A percentile compares a stretch with the other conserved stretches of the same genome.
Conservation (phyloP, 2,797 vertebrate genomes). For the Anisognathus igniventris region DNA sequence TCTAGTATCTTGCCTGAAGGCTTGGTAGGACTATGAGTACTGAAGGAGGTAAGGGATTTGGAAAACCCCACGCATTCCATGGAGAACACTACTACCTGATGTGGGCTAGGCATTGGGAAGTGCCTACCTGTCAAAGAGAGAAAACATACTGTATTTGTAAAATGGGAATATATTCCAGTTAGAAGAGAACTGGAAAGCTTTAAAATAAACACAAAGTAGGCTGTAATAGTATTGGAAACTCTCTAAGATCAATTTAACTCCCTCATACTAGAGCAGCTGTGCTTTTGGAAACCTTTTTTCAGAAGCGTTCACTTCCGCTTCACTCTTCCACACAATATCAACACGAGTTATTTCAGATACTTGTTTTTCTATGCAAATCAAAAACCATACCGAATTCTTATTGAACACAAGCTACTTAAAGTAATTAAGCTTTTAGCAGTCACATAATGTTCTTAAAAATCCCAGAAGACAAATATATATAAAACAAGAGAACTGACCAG, state of each 20-base stretch:
- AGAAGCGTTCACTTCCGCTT: not conserved
- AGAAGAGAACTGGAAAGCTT: not conserved
- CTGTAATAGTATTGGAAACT: not conserved
- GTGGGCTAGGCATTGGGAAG: constrained; percentile 81
- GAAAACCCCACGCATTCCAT: constrained; percentile 85
- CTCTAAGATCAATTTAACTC: not conserved
- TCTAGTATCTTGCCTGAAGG: constrained; percentile 80
- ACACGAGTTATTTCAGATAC: not conserved
- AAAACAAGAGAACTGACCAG: constrained; percentile 75
- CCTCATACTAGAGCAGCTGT: not conserved
- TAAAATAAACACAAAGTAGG: not conserved
- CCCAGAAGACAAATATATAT: not conserved
- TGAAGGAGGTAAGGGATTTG: constrained; percentile 81
- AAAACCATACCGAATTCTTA: not conserved
- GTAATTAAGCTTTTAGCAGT: not conserved
- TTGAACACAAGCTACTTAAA: not conserved
- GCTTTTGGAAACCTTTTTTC: not conserved
- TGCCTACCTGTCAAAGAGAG: constrained; percentile 83
- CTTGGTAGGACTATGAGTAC: constrained; percentile 79
- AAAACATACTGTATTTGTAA: constrained; percentile 74
- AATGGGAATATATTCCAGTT: constrained; percentile 37
- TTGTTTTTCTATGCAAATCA: not conserved
- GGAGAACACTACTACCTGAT: constrained; percentile 84
- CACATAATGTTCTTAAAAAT: not conserved
- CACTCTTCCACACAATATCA: not conserved